Evolutionary conservation across 1,140 invertebrate species (phyloP).

Genomic region (Cryptotermes secundus): DNA sequence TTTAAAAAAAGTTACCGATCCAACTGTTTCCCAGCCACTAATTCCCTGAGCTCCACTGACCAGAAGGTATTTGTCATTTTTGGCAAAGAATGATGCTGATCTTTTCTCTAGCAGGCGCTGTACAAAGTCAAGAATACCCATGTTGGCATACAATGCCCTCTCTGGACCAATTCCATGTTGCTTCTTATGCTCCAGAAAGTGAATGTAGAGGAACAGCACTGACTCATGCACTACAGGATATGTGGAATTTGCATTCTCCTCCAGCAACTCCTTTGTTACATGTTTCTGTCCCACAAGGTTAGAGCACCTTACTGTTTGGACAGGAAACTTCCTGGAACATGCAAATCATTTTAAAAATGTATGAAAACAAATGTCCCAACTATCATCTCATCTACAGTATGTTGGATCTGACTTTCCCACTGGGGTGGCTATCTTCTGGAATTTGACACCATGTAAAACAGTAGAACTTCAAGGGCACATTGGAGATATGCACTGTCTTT

Average conservation of each 20-base stretch:
- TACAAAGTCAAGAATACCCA: conserved; percentile 56
- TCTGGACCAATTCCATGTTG: conserved; percentile 54
- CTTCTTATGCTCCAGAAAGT: conserved; percentile 48
- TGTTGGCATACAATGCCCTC: conserved; percentile 54
- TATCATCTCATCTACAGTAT: too few species aligned
- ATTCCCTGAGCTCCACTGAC: conserved; percentile 51
- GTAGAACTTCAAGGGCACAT: too few species aligned
- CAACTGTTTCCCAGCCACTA: conserved; percentile 55
- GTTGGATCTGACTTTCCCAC: too few species aligned
- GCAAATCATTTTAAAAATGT: not conserved
- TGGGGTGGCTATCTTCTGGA: too few species aligned
- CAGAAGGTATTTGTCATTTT: conserved; percentile 53
- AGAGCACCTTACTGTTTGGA: conserved; percentile 44
- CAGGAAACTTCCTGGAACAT: conserved; percentile 43
- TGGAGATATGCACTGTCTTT: too few species aligned
- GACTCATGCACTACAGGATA: conserved; percentile 54
- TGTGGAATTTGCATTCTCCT: conserved; percentile 40
- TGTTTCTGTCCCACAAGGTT: conserved; percentile 43
- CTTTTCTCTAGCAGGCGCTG: conserved; percentile 58
- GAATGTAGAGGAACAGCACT: conserved; percentile 47
- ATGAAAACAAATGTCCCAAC: too few species aligned
- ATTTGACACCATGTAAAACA: too few species aligned
- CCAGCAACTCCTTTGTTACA: conserved; percentile 13
- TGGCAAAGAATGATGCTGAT: conserved; percentile 54
- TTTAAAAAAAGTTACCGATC: conserved; percentile 43